These are phyloP conservation scores for Eremobia ochroleuca DNA, from an alignment of 2,888 invertebrate genomes.

Conservation along the genomic window DNA sequence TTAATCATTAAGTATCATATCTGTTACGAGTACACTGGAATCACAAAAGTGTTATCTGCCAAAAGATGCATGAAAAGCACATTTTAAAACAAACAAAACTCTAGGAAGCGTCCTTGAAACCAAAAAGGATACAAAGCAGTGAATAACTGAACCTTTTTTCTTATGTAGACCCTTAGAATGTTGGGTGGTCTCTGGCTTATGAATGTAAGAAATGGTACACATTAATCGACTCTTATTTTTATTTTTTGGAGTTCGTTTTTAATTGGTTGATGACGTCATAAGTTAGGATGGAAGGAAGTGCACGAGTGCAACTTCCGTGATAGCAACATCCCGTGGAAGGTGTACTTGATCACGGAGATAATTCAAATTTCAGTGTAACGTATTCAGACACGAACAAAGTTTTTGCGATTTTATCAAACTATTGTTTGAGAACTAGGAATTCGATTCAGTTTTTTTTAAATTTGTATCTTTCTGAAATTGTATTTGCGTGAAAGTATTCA, in stretches of 20 bases:
- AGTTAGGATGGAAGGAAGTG: constrained; percentile 63
- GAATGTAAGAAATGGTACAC: constrained; percentile 57
- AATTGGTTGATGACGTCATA: constrained; percentile 55
- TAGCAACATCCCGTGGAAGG: constrained; percentile 57
- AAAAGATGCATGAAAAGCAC: constrained; percentile 31
- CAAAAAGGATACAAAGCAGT: constrained; percentile 69
- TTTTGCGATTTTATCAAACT: not conserved
- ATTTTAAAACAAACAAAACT: constrained; percentile 61
- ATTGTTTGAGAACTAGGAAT: not conserved
- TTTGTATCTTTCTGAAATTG: not conserved
- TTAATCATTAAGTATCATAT: constrained; percentile 15
- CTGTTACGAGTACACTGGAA: constrained; percentile 17
- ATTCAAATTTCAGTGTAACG: constrained; percentile 4
- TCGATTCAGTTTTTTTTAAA: not conserved
- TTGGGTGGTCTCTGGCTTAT: constrained; percentile 74
- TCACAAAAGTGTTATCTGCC: constrained; percentile 34
- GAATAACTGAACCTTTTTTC: constrained; percentile 68
- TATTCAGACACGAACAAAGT: not conserved
- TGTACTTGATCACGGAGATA: constrained; percentile 24
- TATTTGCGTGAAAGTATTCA: not conserved
- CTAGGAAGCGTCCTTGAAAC: constrained; percentile 64
- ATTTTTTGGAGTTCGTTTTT: constrained; percentile 29
- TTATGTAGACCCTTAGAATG: constrained; percentile 66
- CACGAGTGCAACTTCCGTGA: constrained; percentile 66
- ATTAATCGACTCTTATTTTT: constrained; percentile 47